phyloP scores from a whole-genome alignment of 2,888 invertebrate genomes.

The Arge pagana region DNA sequence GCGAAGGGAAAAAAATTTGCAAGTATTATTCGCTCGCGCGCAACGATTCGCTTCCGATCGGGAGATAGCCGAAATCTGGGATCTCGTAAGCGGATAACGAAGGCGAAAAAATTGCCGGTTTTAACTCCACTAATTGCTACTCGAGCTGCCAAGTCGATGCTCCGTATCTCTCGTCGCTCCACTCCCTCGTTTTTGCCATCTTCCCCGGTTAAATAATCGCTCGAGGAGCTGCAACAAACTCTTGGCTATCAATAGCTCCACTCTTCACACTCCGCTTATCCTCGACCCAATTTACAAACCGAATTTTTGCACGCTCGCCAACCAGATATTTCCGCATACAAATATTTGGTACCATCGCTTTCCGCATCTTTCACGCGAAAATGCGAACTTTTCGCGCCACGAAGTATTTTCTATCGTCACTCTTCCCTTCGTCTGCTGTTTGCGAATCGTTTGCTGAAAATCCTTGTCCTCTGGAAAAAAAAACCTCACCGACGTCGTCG shows the following conservation, averaged over 20 bases:
- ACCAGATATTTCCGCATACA: too few species aligned
- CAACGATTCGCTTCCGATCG: background rate
- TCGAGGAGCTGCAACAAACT: conserved; percentile 23
- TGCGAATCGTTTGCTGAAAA: too few species aligned
- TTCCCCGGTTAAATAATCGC: conserved; percentile 20
- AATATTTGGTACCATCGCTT: too few species aligned
- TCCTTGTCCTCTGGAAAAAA: too few species aligned
- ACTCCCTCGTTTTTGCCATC: conserved; percentile 19
- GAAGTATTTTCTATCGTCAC: too few species aligned
- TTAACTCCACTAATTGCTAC: conserved; percentile 1
- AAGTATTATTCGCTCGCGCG: conserved; percentile 45
- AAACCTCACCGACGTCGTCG: too few species aligned
- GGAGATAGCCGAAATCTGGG: background rate
- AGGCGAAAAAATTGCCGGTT: background rate
- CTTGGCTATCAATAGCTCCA: conserved; percentile 16
- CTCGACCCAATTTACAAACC: too few species aligned
- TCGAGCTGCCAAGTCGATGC: conserved; percentile 3
- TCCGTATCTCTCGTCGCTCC: conserved; percentile 17
- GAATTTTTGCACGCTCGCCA: too few species aligned
- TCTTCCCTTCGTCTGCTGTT: too few species aligned
- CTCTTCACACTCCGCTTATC: too few species aligned
- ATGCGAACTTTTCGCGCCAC: too few species aligned
- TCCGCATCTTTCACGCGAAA: too few species aligned
- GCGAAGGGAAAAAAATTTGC: conserved; percentile 41
- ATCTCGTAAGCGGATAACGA: background rate